Evolutionary conservation across 2,888 invertebrate species (phyloP), one percentile per base, ranked within the genome.

Genomic region (Tinea semifulvella): DNA sequence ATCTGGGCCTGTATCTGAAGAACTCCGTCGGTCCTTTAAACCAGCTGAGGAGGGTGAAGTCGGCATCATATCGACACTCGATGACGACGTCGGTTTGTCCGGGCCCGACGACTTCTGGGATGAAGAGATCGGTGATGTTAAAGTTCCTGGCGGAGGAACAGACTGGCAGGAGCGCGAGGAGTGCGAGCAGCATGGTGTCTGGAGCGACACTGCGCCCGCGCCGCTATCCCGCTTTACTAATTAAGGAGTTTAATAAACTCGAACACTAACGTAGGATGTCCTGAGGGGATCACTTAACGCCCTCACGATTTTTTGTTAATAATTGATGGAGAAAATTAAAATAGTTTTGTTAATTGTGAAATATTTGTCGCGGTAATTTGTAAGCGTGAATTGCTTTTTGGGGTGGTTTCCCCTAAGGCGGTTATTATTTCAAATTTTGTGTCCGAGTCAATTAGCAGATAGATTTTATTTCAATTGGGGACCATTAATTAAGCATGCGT

Each of bases 241-340:
- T 80, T 79, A 77, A 70, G 64, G 73, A 68, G 76, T 76, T 77
- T 73, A 76, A 70, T 80, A 77, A 77, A 66, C 77, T 68, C 68
- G 61, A 61, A 74, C 76, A 77, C 76, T 79, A 72, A 68, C 64
- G 71, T 65, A 57, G 54, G 58, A 60, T 42, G 44, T 27, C 27
- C 40, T 57, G 60, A 59, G 26, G 18, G 13, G 4, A 40, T 65
- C 68, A 40, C 2, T 27, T 22, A 16, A 28, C 43, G 27, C 43
- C 43, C 43, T 43, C 31, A n/a, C 16, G 10, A 22, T 14, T 19
- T 28, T 43, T 14, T 43, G 8, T 17, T 43, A 35, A 16, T 43
- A 42, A 26, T 27, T 20, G 40, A 40, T 20, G 58, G 47, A 60
- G 53, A 52, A 58, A 54, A 61, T 64, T 63, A 13, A 26, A 22